Percentiles rank a stretch among this genome's conserved stretches.
phyloP scores from a whole-genome alignment of 2,113 vertebrate genomes.

The Falco punctatus region DNA sequence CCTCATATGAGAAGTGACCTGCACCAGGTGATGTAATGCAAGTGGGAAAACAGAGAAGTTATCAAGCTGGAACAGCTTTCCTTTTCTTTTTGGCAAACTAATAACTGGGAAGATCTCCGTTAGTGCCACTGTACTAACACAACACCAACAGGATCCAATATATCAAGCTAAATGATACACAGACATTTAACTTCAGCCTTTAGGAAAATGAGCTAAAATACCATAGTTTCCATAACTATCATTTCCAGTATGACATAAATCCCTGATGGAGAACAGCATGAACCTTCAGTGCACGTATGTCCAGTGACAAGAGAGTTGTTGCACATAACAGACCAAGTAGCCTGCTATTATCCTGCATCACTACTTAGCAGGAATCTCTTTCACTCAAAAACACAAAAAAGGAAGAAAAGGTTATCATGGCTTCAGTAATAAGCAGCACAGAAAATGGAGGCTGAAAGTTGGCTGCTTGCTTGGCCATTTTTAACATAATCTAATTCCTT shows the following conservation, averaged over 20 bases:
- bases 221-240: background rate
- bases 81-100: background rate
- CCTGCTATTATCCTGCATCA: background rate
- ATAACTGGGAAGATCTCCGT: background rate
- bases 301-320: background rate
- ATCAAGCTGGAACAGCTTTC: background rate
- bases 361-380: background rate
- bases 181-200: background rate
- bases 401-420: background rate
- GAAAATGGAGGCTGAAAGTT: background rate
- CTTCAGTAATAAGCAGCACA: background rate
- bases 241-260: background rate
- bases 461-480: background rate
- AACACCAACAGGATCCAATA: background rate
- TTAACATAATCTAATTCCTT: background rate
- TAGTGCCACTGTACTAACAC: background rate
- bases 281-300: rapidly evolving
- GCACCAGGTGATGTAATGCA: background rate
- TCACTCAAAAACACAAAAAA: background rate
- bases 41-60: background rate
- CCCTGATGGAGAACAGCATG: background rate
- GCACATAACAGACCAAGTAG: background rate
- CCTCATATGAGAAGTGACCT: background rate
- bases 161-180: background rate
- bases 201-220: background rate